phyloP scores from a whole-genome alignment of 2,888 invertebrate species.

The Drosophila neutralis region DNA sequence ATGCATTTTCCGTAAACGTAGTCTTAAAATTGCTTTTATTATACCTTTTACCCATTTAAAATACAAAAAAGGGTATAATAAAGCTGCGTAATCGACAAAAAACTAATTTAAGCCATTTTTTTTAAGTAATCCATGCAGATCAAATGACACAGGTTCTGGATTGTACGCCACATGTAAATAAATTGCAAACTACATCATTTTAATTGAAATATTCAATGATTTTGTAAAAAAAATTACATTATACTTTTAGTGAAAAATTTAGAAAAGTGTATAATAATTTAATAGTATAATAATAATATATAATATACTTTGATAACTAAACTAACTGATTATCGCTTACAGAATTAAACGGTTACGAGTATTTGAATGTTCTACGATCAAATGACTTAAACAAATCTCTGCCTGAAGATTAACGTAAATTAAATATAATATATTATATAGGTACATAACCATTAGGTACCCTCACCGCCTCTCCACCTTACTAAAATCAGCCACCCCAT shows the following conservation, averaged over 20 bases:
- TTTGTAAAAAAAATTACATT: background rate
- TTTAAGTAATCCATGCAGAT: background rate
- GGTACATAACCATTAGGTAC: background rate
- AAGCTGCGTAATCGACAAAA: background rate
- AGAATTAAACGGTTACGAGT: background rate
- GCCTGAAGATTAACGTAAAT: constrained; percentile 3
- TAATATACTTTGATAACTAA: background rate
- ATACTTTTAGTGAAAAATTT: background rate
- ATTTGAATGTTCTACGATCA: background rate
- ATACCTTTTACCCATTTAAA: background rate
- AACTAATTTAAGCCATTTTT: background rate
- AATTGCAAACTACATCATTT: background rate
- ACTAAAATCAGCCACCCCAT: background rate
- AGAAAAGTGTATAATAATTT: background rate
- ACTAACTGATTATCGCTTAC: background rate
- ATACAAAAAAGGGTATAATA: background rate
- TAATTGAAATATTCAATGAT: background rate
- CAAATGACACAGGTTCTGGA: background rate
- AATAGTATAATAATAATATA: background rate
- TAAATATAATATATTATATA: background rate
- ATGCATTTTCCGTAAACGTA: constrained; percentile 7
- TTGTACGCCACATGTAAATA: background rate
- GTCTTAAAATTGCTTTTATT: constrained; percentile 9
- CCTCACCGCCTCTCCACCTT: background rate
- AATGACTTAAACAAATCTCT: background rate